Conservation (phyloP, 2,113 vertebrate species). For the Hippocampus guttulatus region DNA sequence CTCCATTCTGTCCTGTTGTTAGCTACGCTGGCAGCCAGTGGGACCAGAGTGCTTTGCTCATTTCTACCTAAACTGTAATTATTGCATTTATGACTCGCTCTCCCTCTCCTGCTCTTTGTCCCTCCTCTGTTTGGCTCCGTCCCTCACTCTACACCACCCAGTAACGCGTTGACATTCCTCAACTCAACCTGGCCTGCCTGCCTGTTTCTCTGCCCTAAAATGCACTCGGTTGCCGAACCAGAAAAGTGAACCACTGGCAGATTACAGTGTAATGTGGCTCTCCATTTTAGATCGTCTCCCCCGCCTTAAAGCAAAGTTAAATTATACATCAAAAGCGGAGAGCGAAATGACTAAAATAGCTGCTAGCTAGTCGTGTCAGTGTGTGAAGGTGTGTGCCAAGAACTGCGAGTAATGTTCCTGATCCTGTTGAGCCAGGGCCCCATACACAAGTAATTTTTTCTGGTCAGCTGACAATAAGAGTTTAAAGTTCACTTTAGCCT, state of each 20-base stretch:
- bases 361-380: neutral
- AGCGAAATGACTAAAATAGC: neutral
- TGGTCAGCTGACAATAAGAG: conserved; percentile 44
- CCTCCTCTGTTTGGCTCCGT: conserved; percentile 38
- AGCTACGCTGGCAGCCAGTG: conserved; percentile 23
- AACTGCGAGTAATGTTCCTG: neutral
- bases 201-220: conserved; percentile 12
- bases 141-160: conserved; percentile 37
- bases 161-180: conserved; percentile 49
- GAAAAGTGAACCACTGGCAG: conserved; percentile 47
- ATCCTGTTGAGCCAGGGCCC: conserved; percentile 12
- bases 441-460: conserved; percentile 14
- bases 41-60: conserved; percentile 23
- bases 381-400: neutral
- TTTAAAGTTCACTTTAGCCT: conserved; percentile 46
- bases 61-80: conserved; percentile 50
- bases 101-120: conserved; percentile 46
- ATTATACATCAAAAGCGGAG: neutral
- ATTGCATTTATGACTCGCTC: conserved; percentile 50
- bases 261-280: neutral
- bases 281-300: neutral
- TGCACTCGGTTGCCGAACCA: conserved; percentile 47
- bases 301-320: neutral
- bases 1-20: conserved; percentile 21
- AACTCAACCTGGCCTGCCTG: conserved; percentile 39